A percentile compares a stretch with the other conserved stretches of the same genome.
Conservation (phyloP, 2,113 vertebrate species). For the Holacanthus passer region DNA sequence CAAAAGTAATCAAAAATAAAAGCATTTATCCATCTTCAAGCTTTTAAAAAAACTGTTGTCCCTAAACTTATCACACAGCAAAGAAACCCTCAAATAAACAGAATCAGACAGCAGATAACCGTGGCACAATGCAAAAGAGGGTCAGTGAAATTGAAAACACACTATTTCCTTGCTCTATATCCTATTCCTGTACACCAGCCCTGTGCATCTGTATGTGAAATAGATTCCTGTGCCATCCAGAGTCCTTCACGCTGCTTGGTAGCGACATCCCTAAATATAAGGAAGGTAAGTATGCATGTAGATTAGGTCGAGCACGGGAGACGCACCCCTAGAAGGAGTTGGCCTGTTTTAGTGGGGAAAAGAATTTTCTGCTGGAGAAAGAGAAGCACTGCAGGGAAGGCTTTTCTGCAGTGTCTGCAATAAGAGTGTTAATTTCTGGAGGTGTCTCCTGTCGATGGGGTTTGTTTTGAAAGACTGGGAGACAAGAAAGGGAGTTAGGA, state of each 20-base stretch:
- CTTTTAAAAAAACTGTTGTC: not conserved
- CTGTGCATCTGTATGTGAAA: slow-evolving; percentile 82
- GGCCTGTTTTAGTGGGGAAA: slow-evolving; percentile 67
- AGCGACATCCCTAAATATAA: slow-evolving; percentile 70
- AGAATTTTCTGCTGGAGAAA: slow-evolving; percentile 69
- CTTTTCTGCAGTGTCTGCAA: slow-evolving; percentile 82
- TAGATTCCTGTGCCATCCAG: slow-evolving; percentile 73
- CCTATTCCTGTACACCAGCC: slow-evolving; percentile 53
- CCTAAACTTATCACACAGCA: slow-evolving; percentile 37
- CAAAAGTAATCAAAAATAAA: slow-evolving; percentile 2
- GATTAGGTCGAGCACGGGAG: slow-evolving; percentile 66
- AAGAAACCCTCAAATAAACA: slow-evolving; percentile 59
- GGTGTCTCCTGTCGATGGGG: slow-evolving; percentile 72
- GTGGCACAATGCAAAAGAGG: slow-evolving; percentile 47
- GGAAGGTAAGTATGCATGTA: slow-evolving; percentile 75
- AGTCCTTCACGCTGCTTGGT: slow-evolving; percentile 80
- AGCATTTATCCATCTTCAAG: slow-evolving; percentile 5
- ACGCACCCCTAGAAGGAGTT: slow-evolving; percentile 59
- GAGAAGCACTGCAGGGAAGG: slow-evolving; percentile 71
- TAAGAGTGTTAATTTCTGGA: slow-evolving; percentile 77
- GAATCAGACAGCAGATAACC: slow-evolving; percentile 56
- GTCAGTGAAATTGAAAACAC: slow-evolving; percentile 72
- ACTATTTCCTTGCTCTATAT: slow-evolving; percentile 61
- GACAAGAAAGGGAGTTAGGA: slow-evolving; percentile 64
- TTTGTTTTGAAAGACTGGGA: slow-evolving; percentile 71